Base-by-base conservation (phyloP, 2,797 vertebrate species). In the Sitta carolinensis region DNA sequence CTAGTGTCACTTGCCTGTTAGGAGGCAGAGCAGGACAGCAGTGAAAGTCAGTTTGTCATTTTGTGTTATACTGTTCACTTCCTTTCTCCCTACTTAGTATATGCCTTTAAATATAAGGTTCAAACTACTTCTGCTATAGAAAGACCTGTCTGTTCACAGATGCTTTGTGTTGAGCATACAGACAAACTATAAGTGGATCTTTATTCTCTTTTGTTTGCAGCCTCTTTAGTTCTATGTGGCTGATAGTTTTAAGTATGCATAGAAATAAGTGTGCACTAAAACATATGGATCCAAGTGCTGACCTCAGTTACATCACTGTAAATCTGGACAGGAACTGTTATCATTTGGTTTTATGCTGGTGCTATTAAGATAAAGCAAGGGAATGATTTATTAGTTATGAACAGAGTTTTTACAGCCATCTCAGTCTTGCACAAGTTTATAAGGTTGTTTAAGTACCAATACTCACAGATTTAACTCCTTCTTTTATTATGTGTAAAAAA, bases 381-480 rank as follows among this genome's bases (percentile, higher is more conserved):
- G 40, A 81, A 55, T 66, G 61, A 94, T 92, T 94, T 94, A 84
- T 84, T 83, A 48, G 61, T 4, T 73, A 50, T 61, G 57, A 93
- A 73, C 1, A 0, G 29, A 26, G 19, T 32, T 94, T 96, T 94
- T 92, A 85, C 78, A 51, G 59, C 59, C 11, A 3, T 62, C 40
- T 66, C 84, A 75, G 54, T 75, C 61, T 80, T 81, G 77, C 66
- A 58, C 29, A 64, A 58, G 25, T 90, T 83, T 91, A 50, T 90
- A 73, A 84, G 66, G 9, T 34, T 80, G 45, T 80, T 91, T 84
- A 76, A 94, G 40, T 90, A 69, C 63, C 3, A 10, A 30, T 79
- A 73, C 62, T 75, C 88, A 66, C 54, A 81, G 72, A 40, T 62
- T 84, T 78, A 81, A 84, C 70, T 84, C 34, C 68, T 74, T 59